A percentile compares a stretch with the other conserved stretches of the same genome.
Evolutionary conservation across 2,888 invertebrate species (phyloP).

Genomic region (Dusona sp.): DNA sequence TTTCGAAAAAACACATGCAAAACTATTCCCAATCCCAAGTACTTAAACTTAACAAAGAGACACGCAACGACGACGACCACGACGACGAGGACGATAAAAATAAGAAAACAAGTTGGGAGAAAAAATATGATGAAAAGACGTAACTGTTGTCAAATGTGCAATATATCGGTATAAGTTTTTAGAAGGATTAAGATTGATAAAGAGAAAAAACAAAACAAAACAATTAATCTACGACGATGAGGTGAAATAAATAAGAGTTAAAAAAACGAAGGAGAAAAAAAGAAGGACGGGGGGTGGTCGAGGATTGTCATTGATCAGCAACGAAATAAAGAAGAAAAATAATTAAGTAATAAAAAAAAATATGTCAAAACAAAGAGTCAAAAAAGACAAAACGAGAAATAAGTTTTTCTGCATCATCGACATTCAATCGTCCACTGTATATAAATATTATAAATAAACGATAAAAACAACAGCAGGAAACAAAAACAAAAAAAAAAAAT

Average conservation of each 20-base stretch:
- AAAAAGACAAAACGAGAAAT: conserved; percentile 1
- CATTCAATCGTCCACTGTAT: conserved; percentile 78
- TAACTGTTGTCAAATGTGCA: conserved; percentile 85
- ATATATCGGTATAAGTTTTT: conserved; percentile 84
- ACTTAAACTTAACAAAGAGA: conserved; percentile 78
- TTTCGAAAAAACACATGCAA: conserved; percentile 72
- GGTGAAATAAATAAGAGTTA: conserved; percentile 12
- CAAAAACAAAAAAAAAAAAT: conserved; percentile 55
- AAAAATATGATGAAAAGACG: conserved; percentile 70
- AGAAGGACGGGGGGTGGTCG: conserved; percentile 40
- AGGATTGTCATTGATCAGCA: conserved; percentile 50
- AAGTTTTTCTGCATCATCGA: conserved; percentile 68
- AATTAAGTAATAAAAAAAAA: background rate
- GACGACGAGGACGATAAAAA: too few relatives aligned
- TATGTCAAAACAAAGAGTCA: background rate
- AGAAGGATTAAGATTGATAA: conserved; percentile 34
- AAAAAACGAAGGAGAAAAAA: conserved; percentile 1
- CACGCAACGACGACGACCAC: background rate
- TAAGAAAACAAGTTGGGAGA: background rate
- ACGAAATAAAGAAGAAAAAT: conserved; percentile 32
- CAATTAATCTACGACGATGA: conserved; percentile 18
- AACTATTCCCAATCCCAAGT: conserved; percentile 82
- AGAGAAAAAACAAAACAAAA: conserved; percentile 16
- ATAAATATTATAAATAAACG: conserved; percentile 82
- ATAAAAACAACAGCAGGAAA: conserved; percentile 31